Conservation (phyloP, 2,113 vertebrate species). For the Choloepus hoffmanni region DNA sequence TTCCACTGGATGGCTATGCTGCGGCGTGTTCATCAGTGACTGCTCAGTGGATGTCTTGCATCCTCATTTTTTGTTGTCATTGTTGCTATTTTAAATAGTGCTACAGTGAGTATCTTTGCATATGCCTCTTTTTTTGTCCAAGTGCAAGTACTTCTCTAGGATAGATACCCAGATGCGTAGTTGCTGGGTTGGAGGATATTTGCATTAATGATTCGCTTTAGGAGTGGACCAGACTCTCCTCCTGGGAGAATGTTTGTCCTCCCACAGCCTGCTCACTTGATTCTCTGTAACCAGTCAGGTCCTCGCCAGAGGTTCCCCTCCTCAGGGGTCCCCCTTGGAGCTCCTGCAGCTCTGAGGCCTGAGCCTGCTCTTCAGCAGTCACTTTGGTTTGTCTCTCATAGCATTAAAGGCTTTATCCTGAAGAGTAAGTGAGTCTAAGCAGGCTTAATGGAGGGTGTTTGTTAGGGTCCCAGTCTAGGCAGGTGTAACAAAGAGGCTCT, state of each 20-base stretch:
- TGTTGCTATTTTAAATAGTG: slow-evolving; percentile 18
- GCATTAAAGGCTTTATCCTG: background rate
- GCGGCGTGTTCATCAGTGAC: background rate
- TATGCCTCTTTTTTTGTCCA: background rate
- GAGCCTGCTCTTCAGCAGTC: background rate
- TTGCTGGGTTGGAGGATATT: background rate
- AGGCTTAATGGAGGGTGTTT: background rate
- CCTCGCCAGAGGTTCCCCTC: too few species aligned
- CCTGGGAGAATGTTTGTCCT: too few species aligned
- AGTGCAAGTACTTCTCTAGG: background rate
- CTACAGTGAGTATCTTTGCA: background rate
- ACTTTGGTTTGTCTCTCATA: rapidly evolving
- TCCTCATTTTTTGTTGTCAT: background rate
- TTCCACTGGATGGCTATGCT: background rate
- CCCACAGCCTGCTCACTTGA: rapidly evolving
- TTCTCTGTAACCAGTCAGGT: background rate
- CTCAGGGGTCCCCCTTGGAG: background rate
- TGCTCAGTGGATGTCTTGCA: background rate
- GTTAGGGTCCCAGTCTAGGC: background rate
- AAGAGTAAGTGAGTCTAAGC: background rate
- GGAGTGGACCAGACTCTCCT: background rate
- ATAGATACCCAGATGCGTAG: background rate
- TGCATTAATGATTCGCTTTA: background rate
- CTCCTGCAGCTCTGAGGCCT: background rate
- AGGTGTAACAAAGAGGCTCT: background rate